Base-by-base conservation (phyloP, 2,797 vertebrate genomes). In the Sandelia bainsii region DNA sequence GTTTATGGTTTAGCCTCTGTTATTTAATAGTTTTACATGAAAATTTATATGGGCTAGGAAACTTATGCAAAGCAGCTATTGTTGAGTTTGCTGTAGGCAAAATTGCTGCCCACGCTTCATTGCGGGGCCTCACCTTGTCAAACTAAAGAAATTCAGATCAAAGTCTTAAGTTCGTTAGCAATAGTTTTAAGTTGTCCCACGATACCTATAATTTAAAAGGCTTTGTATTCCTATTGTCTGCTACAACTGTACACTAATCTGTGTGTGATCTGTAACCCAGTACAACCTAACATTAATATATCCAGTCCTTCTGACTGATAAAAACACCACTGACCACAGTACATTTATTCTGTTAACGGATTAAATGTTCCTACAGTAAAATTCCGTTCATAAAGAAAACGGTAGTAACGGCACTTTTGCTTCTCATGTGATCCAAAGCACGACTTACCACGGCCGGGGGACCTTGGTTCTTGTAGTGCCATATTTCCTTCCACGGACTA, bases 391-490 rank as follows among this genome's bases (percentile, higher is more conserved):
- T 6, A 10, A 12, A 23, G 10, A 46, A 40, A 58, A 46, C 9
- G 61, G 8, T 19, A 60, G 1, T 0, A 32, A 66, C 37, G 0
- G 16, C 9, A 40, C 4, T 14, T 68, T 56, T 23, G 0, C 42
- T 22, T 53, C 73, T 92, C 91, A 91, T 80, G 90, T 92, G 90
- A 92, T 59, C 53, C 8, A 34, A n/a, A 11, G 34, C 13, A 23
- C 17, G 37, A 48, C 13, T 32, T 10, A 42, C 22, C 9, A 3
- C 7, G 1, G 5, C 17, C 0, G 6, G 23, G 34, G 64, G 2
- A 72, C 22, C 4, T 53, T 86, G 92, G 94, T 70, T 77, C 3
- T 90, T 93, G 94, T 88, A 94, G 94, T 94, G 4, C 23, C 8
- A 0, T 0, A 29, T 0, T 3, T 0, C 0, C 0, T 29, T 27